Evolutionary conservation across 2,888 invertebrate species (phyloP).

Genomic region (Ochropacha duplaris): DNA sequence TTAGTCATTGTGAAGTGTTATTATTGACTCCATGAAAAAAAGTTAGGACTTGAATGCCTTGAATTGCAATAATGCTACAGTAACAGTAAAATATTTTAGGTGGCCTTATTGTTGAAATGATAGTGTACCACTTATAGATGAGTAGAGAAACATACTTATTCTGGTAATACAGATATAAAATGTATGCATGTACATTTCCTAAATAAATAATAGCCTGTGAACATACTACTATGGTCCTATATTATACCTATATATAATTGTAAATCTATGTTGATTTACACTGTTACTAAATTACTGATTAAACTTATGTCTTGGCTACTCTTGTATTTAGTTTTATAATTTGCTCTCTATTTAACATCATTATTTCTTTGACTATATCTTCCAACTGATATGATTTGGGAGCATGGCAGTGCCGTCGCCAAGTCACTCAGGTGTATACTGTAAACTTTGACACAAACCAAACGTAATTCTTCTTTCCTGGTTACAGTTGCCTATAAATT

Average conservation of each 20-base stretch:
- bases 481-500: slow-evolving; percentile 52
- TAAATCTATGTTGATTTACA: too few species aligned
- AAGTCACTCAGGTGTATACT: neutral
- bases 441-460: neutral
- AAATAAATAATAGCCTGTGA: too few species aligned
- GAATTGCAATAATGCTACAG: neutral
- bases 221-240: too few species aligned
- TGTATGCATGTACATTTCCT: too few species aligned
- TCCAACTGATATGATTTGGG: neutral
- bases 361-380: neutral
- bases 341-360: neutral
- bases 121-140: too few species aligned
- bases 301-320: neutral
- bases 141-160: too few species aligned
- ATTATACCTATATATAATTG: too few species aligned
- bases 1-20: neutral
- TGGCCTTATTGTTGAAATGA: too few species aligned
- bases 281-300: too few species aligned
- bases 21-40: too few species aligned
- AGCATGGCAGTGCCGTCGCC: neutral
- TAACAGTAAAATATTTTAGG: too few species aligned
- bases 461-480: slow-evolving; percentile 8
- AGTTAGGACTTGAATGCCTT: neutral
- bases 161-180: too few species aligned
- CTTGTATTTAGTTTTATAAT: neutral